These are phyloP conservation scores for Melanophora roralis DNA, from an alignment of 2,888 invertebrate genomes.

Conservation along the genomic window DNA sequence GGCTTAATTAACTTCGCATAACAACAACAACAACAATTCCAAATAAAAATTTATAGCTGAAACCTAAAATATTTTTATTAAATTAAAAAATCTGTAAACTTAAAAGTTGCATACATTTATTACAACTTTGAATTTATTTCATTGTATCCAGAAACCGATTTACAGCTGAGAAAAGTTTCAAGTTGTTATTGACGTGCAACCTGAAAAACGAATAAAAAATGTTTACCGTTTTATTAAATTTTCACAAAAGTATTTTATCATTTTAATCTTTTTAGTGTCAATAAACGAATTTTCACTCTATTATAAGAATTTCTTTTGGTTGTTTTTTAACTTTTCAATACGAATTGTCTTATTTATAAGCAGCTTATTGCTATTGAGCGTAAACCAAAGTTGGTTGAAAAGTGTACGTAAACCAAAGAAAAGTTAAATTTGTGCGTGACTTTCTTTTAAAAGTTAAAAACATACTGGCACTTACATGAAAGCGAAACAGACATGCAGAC, in stretches of 20 bases:
- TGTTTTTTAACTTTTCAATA: neutral
- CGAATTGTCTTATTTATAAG: neutral
- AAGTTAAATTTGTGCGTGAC: slow-evolving; percentile 32
- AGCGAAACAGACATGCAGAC: neutral
- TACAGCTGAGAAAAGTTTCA: no score
- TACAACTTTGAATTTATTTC: no score
- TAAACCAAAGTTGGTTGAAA: neutral
- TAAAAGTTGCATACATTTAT: no score
- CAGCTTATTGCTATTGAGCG: neutral
- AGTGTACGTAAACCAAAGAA: neutral
- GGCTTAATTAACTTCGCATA: no score
- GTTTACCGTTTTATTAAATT: no score
- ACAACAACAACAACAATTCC: no score
- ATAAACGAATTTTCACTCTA: slow-evolving; percentile 8
- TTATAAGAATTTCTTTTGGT: neutral
- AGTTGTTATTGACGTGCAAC: no score
- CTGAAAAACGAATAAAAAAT: no score
- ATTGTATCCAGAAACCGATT: no score
- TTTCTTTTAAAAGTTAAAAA: slow-evolving; percentile 26
- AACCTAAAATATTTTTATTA: no score
- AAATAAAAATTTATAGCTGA: no score
- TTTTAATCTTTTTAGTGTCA: neutral
- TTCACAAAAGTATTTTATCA: neutral
- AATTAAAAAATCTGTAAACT: no score
- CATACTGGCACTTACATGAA: neutral